Conservation (phyloP, 2,888 invertebrate species). For the Nomada goodeniana region DNA sequence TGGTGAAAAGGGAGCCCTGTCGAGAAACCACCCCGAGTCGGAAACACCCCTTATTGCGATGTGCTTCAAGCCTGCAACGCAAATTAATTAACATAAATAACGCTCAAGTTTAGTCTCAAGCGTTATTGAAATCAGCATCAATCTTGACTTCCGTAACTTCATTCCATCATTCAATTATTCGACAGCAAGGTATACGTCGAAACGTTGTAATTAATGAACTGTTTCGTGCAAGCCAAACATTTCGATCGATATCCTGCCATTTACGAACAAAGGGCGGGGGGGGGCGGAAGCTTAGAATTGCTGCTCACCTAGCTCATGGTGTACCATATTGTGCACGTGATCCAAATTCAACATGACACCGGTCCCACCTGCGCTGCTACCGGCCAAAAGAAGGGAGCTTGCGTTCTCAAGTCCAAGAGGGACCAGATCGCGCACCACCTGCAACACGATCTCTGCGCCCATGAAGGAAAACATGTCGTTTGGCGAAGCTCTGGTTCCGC, state of each 20-base stretch:
- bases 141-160: no score
- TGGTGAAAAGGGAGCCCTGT: slow-evolving; percentile 91
- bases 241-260: no score
- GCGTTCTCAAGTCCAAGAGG: slow-evolving; percentile 89
- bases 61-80: slow-evolving; percentile 81
- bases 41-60: slow-evolving; percentile 93
- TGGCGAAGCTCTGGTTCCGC: slow-evolving; percentile 89
- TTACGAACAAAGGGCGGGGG: no score
- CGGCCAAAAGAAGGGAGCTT: slow-evolving; percentile 92
- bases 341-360: slow-evolving; percentile 97
- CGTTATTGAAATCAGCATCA: not conserved
- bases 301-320: slow-evolving; percentile 85
- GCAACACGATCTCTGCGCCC: slow-evolving; percentile 93
- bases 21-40: slow-evolving; percentile 98
- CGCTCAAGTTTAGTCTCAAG: not conserved
- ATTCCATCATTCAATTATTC: no score
- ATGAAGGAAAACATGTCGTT: slow-evolving; percentile 92
- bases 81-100: not conserved
- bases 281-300: not conserved
- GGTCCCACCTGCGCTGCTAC: slow-evolving; percentile 95
- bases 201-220: no score
- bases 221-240: no score
- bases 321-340: slow-evolving; percentile 90
- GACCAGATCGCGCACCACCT: slow-evolving; percentile 88
- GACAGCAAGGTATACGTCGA: no score